Evolutionary conservation across 2,888 invertebrate species (phyloP).

Genomic region (Pseudoips prasinana): DNA sequence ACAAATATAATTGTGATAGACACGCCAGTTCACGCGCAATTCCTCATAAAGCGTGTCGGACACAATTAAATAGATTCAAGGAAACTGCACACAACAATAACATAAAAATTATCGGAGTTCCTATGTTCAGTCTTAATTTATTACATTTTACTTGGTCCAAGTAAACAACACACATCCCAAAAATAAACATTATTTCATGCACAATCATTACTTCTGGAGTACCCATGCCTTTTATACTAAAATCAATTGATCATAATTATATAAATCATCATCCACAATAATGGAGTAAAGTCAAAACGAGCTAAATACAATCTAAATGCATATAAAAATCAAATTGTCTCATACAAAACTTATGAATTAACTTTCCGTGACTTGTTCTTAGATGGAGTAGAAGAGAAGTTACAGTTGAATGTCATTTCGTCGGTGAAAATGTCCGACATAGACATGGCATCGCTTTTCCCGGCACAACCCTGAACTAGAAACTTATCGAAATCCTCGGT

Average conservation of each 20-base stretch:
- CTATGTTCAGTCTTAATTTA: conserved; percentile 52
- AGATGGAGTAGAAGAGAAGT: conserved; percentile 75
- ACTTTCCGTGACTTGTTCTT: conserved; percentile 67
- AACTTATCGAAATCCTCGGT: conserved; percentile 56
- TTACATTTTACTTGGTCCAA: conserved; percentile 55
- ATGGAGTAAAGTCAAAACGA: conserved; percentile 52
- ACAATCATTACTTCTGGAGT: conserved; percentile 44
- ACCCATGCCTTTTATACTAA: conserved; percentile 29
- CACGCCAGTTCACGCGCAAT: conserved; percentile 15
- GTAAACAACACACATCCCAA: conserved; percentile 49
- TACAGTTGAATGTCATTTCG: conserved; percentile 71
- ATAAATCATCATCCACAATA: conserved; percentile 58
- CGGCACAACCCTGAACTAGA: conserved; percentile 44
- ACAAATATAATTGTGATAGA: conserved; percentile 39
- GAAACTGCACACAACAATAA: conserved; percentile 11
- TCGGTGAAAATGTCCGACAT: conserved; percentile 73
- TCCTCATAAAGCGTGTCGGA: conserved; percentile 12
- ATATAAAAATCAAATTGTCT: conserved; percentile 55
- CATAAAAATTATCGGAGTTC: conserved; percentile 10
- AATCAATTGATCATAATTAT: conserved; percentile 42
- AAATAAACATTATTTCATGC: conserved; percentile 53
- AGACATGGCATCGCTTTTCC: conserved; percentile 63
- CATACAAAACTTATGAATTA: conserved; percentile 40
- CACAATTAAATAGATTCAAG: conserved; percentile 23
- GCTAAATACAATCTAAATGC: conserved; percentile 43